Evolutionary conservation across 2,797 vertebrate species (phyloP), one percentile per base, ranked within the genome.

Genomic region (Mus spretus): DNA sequence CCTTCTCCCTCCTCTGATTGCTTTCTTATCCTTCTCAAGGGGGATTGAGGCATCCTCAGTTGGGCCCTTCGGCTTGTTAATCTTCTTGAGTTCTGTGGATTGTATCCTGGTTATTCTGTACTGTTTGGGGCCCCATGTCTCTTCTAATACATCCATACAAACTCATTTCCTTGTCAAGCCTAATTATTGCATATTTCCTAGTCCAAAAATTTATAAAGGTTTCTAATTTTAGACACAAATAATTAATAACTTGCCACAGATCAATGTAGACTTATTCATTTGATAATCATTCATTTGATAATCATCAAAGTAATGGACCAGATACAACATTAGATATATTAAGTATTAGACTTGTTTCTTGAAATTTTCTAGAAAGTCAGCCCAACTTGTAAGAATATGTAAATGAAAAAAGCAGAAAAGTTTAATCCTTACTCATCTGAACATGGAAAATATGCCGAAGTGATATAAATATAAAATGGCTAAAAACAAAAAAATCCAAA

Each of bases 271-370:
- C n/a, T n/a, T 96, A 2, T 59, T 84, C 22, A 86, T 90, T 90
- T 65, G 40, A 3, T 2, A 44, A 93, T 84, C 14, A 89, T 12
- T 84, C 22, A 86, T 90, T 90, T 65, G 40, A 3, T 2, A 44
- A 93, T 84, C 14, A 89, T 12, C n/a, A 72, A 85, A 20, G 24
- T 90, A 24, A 96, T n/a, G 0, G 78, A 8, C 4, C 37, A 85
- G 77, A 55, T n/a, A 13, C 2, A 89, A 11, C 3, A 89, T n/a
- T 6, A 74, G 34, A 88, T 59, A 59, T 34, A 93, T n/a, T 61
- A 74, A 89, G 2, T 17, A 77, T 11, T 92, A 81, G 28, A 94
- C 67, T 59, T 74, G 81, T 93, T 93, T 37, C 9, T n/a, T 61
- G 61, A 70, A 70, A 9, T 75, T 67, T 79, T 3, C 14, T 65